These are phyloP conservation scores for Ceratothoa steindachneri DNA, from an alignment of 2,888 invertebrate species.

Conservation along the genomic window DNA sequence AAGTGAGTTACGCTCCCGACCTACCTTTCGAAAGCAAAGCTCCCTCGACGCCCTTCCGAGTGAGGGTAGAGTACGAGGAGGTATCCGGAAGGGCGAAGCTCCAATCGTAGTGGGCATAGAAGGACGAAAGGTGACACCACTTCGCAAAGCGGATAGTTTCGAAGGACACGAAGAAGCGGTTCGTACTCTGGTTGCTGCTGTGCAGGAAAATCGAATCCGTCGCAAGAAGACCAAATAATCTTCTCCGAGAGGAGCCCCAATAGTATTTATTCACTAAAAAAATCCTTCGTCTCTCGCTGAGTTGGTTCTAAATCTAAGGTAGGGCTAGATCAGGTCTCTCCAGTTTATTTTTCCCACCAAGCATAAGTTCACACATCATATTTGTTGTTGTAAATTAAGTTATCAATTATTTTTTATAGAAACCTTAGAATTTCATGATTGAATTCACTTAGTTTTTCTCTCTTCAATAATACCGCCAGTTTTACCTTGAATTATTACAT, in stretches of 20 bases:
- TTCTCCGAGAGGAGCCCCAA: not conserved
- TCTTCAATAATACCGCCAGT: too few species aligned
- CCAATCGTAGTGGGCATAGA: not conserved
- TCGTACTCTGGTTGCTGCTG: constrained; percentile 64
- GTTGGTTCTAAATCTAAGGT: too few species aligned
- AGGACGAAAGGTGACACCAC: constrained; percentile 25
- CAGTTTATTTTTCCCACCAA: too few species aligned
- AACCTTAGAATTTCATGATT: too few species aligned
- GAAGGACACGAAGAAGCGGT: constrained; percentile 68
- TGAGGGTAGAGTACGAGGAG: constrained; percentile 14
- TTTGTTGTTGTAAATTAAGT: too few species aligned
- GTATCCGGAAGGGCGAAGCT: not conserved
- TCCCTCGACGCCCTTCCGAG: constrained; percentile 44
- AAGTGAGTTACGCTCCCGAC: constrained; percentile 22
- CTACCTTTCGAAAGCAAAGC: constrained; percentile 45
- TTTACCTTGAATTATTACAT: too few species aligned
- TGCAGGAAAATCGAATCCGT: constrained; percentile 57
- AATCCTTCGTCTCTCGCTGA: too few species aligned
- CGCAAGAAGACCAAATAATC: constrained; percentile 44
- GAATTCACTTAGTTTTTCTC: too few species aligned
- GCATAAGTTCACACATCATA: too few species aligned
- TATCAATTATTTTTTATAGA: too few species aligned
- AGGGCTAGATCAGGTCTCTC: too few species aligned
- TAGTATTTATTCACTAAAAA: not conserved
- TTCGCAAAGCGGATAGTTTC: constrained; percentile 62